phyloP scores from a whole-genome alignment of 2,888 invertebrate genomes.

The Antheraea yamamai region DNA sequence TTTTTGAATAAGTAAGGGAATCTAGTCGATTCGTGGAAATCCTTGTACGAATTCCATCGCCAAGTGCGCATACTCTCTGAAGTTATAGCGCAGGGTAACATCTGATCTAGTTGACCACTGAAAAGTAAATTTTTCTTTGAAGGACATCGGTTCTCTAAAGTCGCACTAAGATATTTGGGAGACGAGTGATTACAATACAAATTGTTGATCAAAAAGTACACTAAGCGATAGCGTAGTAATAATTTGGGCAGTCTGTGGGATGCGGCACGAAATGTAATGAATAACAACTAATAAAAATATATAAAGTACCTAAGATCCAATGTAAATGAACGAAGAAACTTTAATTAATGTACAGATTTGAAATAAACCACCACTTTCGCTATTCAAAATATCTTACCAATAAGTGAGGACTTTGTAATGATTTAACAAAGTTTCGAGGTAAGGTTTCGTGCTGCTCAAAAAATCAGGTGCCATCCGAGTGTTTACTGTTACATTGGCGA shows the following conservation, averaged over 20 bases:
- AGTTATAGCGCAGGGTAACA: constrained; percentile 63
- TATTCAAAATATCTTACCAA: constrained; percentile 43
- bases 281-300: too few species aligned
- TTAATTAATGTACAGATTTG: too few species aligned
- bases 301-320: too few species aligned
- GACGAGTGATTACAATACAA: too few species aligned
- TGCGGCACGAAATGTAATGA: too few species aligned
- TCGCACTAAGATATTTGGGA: too few species aligned
- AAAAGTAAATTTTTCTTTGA: constrained; percentile 27
- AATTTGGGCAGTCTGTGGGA: too few species aligned
- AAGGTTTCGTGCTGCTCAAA: constrained; percentile 54
- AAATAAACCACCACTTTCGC: too few species aligned
- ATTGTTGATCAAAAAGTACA: too few species aligned
- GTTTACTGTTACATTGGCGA: constrained; percentile 64
- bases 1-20: constrained; percentile 49
- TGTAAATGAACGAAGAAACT: too few species aligned
- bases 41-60: constrained; percentile 55
- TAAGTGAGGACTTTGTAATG: constrained; percentile 64
- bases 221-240: too few species aligned
- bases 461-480: constrained; percentile 57
- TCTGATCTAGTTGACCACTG: constrained; percentile 73
- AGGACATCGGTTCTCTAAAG: too few species aligned
- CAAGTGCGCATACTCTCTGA: constrained; percentile 64
- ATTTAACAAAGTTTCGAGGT: constrained; percentile 60
- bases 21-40: constrained; percentile 55